phyloP scores from a whole-genome alignment of 2,113 vertebrate species.

The Myiopsitta monachus region DNA sequence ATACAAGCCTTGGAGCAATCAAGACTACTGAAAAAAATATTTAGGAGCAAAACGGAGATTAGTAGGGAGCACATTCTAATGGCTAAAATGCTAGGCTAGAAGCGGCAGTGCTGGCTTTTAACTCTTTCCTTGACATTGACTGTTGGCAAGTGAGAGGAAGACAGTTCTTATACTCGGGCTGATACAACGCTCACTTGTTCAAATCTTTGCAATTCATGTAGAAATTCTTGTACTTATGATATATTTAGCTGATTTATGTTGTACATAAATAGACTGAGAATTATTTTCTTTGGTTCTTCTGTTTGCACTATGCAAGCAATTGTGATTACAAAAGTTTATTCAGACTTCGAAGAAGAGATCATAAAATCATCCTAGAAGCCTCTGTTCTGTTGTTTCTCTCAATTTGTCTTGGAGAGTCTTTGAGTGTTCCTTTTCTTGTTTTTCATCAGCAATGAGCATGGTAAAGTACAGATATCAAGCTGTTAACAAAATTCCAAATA shows the following conservation, averaged over 20 bases:
- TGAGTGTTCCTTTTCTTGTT: not conserved
- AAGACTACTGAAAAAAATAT: slow-evolving; percentile 26
- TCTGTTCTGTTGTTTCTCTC: not conserved
- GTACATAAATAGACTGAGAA: not conserved
- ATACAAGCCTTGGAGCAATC: slow-evolving; percentile 49
- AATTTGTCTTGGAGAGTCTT: not conserved
- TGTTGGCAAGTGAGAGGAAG: not conserved
- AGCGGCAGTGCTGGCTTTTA: not conserved
- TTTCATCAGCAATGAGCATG: not conserved
- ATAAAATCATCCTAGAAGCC: not conserved
- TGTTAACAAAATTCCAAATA: not conserved
- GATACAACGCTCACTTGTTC: not conserved
- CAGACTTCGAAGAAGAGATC: not conserved
- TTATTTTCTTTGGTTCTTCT: not conserved
- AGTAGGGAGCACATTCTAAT: not conserved
- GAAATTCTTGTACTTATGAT: not conserved
- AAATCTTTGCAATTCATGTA: not conserved
- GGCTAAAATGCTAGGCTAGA: not conserved
- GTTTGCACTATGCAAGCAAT: not conserved
- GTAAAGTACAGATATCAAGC: not conserved
- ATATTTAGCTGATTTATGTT: slow-evolving; percentile 18
- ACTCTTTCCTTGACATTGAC: not conserved
- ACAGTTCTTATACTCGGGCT: not conserved
- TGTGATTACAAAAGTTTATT: not conserved
- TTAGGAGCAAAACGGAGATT: slow-evolving; percentile 28